phyloP scores from a whole-genome alignment of 1,140 invertebrate species.

The Gyrodactylus bullatarudis region DNA sequence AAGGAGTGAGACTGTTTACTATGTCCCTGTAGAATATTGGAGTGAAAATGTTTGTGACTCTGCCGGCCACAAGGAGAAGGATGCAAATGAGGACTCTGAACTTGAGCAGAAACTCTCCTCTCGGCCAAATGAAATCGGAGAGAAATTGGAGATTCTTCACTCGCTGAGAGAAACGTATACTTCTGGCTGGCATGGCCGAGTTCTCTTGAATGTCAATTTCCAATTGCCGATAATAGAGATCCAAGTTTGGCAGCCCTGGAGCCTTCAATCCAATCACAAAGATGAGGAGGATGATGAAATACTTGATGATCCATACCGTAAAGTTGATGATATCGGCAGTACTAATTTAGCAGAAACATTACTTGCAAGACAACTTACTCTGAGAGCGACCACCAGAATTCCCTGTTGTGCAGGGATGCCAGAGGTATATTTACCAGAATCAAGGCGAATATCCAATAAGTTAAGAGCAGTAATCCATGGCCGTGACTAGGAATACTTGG shows the following conservation, averaged over 20 bases:
- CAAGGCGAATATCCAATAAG: neutral
- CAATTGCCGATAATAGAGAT: neutral
- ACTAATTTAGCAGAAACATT: too few relatives aligned
- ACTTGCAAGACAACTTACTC: too few relatives aligned
- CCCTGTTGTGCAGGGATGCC: neutral
- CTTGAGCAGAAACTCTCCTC: conserved; percentile 38
- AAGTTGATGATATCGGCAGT: neutral
- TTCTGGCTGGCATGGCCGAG: neutral
- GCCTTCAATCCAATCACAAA: neutral
- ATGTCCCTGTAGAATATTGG: conserved; percentile 70
- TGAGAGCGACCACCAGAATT: neutral
- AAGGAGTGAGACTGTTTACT: conserved; percentile 32
- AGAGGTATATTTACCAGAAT: neutral
- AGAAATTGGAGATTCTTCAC: neutral
- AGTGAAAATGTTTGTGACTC: conserved; percentile 61
- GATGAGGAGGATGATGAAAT: neutral
- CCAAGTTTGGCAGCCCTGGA: neutral
- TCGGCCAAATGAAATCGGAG: conserved; percentile 39
- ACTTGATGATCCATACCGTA: neutral
- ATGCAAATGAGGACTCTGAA: conserved; percentile 48
- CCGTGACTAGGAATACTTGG: neutral
- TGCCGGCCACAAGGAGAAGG: conserved; percentile 31
- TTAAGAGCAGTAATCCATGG: neutral
- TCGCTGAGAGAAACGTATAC: neutral
- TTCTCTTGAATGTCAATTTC: neutral